Evolutionary conservation across 2,797 vertebrate species (phyloP).

Genomic region (Xenops minutus): DNA sequence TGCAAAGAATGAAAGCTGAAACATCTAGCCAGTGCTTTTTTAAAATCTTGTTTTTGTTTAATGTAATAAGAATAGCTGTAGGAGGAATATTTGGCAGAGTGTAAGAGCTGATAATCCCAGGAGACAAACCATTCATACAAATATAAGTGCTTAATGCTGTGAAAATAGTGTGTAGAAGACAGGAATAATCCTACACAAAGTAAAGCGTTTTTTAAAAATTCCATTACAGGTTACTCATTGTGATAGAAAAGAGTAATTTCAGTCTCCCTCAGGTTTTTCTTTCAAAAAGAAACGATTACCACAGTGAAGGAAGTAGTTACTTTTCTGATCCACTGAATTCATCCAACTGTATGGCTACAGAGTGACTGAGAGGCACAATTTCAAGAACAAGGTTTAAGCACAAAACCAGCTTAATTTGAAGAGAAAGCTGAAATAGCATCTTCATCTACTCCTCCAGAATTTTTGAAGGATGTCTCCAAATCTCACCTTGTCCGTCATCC

Average conservation of each 20-base stretch:
- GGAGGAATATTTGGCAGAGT: not conserved
- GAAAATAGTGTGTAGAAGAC: not conserved
- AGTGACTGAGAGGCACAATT: not conserved
- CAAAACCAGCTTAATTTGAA: not conserved
- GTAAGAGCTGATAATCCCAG: not conserved
- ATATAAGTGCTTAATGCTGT: not conserved
- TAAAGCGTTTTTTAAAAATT: not conserved
- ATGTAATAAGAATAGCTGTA: not conserved
- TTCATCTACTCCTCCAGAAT: not conserved
- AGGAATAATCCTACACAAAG: not conserved
- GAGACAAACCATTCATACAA: not conserved
- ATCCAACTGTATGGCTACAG: not conserved
- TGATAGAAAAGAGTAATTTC: not conserved
- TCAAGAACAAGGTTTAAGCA: not conserved
- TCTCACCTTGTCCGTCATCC: not conserved
- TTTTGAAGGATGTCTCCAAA: not conserved
- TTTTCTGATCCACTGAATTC: not conserved
- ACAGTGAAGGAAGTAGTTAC: not conserved
- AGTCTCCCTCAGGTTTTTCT: not conserved
- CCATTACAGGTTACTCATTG: not conserved
- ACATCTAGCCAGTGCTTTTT: not conserved
- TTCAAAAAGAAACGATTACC: not conserved
- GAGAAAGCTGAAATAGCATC: not conserved
- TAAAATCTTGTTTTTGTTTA: not conserved
- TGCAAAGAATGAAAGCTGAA: not conserved